Evolutionary conservation across 2,797 vertebrate genomes (phyloP).

Genomic region (Hoplostethus mediterraneus): DNA sequence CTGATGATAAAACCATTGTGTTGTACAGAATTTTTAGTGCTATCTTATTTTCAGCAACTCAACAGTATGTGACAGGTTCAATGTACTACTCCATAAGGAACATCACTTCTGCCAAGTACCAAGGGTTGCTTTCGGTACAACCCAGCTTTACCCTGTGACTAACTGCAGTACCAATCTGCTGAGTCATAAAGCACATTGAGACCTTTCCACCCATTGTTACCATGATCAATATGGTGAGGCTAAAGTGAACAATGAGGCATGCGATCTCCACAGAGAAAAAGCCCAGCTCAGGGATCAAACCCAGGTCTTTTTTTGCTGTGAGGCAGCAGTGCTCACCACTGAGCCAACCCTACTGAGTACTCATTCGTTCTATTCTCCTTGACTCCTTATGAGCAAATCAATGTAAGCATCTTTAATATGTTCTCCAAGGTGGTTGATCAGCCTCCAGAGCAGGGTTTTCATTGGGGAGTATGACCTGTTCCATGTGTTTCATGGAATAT

Average conservation of each 20-base stretch:
- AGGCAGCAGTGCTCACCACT: not conserved
- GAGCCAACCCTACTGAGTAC: not conserved
- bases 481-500: not conserved
- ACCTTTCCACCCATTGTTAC: constrained; percentile 68
- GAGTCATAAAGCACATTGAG: constrained; percentile 64
- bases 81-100: constrained; percentile 45
- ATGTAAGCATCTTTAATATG: constrained; percentile 4
- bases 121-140: constrained; percentile 29
- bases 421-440: not conserved
- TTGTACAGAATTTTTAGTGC: constrained; percentile 25
- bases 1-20: constrained; percentile 49
- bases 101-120: constrained; percentile 34
- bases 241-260: constrained; percentile 56
- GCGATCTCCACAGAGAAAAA: constrained; percentile 38
- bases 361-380: not conserved
- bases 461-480: too few relatives aligned
- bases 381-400: not conserved
- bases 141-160: constrained; percentile 49
- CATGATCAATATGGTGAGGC: constrained; percentile 64
- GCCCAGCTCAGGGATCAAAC: constrained; percentile 35
- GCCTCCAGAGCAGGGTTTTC: not conserved
- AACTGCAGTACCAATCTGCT: constrained; percentile 64
- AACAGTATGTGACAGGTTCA: constrained; percentile 32
- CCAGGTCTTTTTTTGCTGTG: constrained; percentile 2
- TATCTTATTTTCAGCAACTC: constrained; percentile 44